Percentiles rank a stretch among this genome's conserved stretches.
Evolutionary conservation across 2,113 vertebrate genomes (phyloP).

Genomic region (Haliaeetus leucogaster): DNA sequence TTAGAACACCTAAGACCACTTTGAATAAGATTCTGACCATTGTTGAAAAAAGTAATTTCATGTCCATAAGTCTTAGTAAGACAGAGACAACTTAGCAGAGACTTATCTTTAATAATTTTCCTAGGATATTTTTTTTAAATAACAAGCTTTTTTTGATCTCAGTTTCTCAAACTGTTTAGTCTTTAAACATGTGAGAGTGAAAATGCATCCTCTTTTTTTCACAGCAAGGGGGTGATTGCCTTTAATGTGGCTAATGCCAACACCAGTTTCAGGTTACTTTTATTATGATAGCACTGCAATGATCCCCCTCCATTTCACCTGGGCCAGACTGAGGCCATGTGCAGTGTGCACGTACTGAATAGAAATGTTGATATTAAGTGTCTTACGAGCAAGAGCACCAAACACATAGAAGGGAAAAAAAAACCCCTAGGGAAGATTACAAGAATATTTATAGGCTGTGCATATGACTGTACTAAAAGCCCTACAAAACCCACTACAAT

Average conservation of each 20-base stretch:
- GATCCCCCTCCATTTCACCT: neutral
- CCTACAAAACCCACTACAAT: neutral
- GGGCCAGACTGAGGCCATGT: neutral
- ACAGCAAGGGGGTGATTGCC: neutral
- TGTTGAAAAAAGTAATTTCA: neutral
- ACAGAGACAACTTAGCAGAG: neutral
- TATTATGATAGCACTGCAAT: neutral
- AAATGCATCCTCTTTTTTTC: neutral
- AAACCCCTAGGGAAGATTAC: neutral
- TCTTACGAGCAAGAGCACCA: neutral
- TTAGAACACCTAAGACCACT: neutral
- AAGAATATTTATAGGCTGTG: neutral
- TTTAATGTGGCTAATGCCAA: neutral
- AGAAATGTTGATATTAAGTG: neutral
- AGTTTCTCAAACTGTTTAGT: neutral
- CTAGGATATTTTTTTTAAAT: neutral
- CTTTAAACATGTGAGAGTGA: neutral
- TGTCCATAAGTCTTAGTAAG: neutral
- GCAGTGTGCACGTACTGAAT: neutral
- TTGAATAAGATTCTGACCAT: neutral
- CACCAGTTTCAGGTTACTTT: neutral
- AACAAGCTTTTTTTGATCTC: neutral
- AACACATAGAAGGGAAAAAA: neutral
- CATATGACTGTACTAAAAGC: constrained; percentile 43
- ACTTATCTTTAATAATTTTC: neutral